Base-by-base conservation (phyloP, 2,888 invertebrate species). In the Alviniconcha strummeri region DNA sequence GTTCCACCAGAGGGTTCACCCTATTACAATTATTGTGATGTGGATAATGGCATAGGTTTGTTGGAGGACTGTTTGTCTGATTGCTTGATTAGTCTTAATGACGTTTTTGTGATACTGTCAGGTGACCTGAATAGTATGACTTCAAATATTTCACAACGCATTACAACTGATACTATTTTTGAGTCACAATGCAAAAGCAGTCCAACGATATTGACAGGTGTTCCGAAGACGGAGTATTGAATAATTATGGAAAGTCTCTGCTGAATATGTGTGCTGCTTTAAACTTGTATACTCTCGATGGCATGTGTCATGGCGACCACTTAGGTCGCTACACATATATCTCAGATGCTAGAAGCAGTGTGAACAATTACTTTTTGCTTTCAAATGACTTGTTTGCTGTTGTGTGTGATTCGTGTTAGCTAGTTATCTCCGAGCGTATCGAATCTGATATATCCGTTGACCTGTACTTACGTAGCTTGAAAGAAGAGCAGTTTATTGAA, bases 1-100 rank as follows among this genome's bases (percentile, higher is more conserved):
- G 17, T 79, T 11, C 78, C 52, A 5, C 78, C 78, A 64, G 78
- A 79, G 52, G 52, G 64, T 54, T 76, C 76, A 15, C 56, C 76
- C 6, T 76, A 56, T 57, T 57, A 76, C n/a, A 19, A 7, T n/a
- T 11, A 76, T n/a, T 57, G 56, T 19, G 17, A 57, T 76, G 9
- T 9, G 56, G 57, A 76, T 19, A 76, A 76, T 76, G 56, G 76
- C 9, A 57, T 76, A 8, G 17, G n/a, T 55, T 9, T 57, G 56
- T 55, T 76, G 13, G 76, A 76, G 56, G 57, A 76, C 4, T 19
- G n/a, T 19, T 76, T 56, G 13, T 13, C 57, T 1, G 57, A 76
- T 57, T 57, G 56, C 4, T 57, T 56, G n/a, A 56, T 57, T 36
- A 36, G 36, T n/a, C 2, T 9, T n/a, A 57, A 57, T 9, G 57